These are phyloP conservation scores for Tursiops truncatus DNA, from an alignment of 2,113 vertebrate genomes.

Conservation along the genomic window DNA sequence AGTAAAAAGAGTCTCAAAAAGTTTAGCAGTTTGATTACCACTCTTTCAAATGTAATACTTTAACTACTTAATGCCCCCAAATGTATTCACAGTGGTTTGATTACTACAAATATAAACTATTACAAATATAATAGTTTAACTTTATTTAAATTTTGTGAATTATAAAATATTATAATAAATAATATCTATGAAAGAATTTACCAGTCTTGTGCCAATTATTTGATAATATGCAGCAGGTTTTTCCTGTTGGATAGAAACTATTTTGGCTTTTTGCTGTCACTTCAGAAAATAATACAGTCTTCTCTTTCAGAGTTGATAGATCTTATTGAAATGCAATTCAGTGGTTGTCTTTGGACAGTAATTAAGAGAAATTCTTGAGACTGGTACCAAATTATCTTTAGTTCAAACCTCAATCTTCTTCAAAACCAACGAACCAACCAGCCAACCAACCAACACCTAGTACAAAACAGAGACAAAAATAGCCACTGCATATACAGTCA, in stretches of 20 bases:
- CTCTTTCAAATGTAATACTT: not conserved
- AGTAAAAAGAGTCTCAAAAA: conserved; percentile 22
- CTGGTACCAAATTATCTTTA: not conserved
- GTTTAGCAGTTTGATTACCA: not conserved
- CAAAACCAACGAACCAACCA: not conserved
- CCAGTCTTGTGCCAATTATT: not conserved
- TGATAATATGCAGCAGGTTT: not conserved
- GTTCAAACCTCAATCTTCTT: not conserved
- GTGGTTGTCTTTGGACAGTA: not conserved
- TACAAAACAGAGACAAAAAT: not conserved
- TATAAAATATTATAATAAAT: not conserved
- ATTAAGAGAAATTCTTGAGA: not conserved
- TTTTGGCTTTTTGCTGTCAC: not conserved
- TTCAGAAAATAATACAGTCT: not conserved
- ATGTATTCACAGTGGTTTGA: not conserved
- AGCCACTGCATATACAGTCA: not conserved
- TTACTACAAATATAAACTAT: not conserved
- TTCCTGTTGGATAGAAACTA: not conserved
- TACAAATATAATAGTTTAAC: not conserved
- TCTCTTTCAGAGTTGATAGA: not conserved
- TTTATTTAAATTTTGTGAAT: not conserved
- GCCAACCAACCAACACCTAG: not conserved
- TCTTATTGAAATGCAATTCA: not conserved
- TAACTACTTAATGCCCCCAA: not conserved
- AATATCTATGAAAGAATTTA: not conserved